Evolutionary conservation across 2,113 vertebrate genomes (phyloP).

Genomic region (Atrichornis clamosus): DNA sequence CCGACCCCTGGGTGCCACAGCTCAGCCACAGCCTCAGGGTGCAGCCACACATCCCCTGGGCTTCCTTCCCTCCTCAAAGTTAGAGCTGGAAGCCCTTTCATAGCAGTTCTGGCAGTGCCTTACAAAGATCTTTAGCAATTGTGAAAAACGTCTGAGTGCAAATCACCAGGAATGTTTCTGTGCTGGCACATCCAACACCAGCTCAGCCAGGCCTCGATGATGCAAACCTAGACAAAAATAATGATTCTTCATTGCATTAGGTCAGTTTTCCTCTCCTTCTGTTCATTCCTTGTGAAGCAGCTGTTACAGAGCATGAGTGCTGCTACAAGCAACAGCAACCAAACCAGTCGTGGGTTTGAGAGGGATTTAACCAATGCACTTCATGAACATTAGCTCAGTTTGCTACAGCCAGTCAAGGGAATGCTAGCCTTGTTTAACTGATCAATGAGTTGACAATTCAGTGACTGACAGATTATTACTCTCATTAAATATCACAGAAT

Average conservation of each 20-base stretch:
- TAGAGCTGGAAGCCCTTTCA: background rate
- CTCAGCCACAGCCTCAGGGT: background rate
- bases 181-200: background rate
- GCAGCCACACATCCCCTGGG: background rate
- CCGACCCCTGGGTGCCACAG: background rate
- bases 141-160: background rate
- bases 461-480: background rate
- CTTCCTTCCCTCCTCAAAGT: background rate
- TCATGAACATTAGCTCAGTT: background rate
- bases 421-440: background rate
- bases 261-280: background rate
- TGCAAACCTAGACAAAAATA: background rate
- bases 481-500: background rate
- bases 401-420: background rate
- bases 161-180: background rate
- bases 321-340: background rate
- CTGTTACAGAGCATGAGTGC: background rate
- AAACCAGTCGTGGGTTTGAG: background rate
- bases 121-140: background rate
- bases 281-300: background rate
- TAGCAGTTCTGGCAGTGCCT: background rate
- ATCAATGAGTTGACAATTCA: background rate
- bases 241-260: background rate
- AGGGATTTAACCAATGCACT: background rate
- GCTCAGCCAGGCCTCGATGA: background rate